Conservation (phyloP, 2,113 vertebrate species). For the Nibea coibor region DNA sequence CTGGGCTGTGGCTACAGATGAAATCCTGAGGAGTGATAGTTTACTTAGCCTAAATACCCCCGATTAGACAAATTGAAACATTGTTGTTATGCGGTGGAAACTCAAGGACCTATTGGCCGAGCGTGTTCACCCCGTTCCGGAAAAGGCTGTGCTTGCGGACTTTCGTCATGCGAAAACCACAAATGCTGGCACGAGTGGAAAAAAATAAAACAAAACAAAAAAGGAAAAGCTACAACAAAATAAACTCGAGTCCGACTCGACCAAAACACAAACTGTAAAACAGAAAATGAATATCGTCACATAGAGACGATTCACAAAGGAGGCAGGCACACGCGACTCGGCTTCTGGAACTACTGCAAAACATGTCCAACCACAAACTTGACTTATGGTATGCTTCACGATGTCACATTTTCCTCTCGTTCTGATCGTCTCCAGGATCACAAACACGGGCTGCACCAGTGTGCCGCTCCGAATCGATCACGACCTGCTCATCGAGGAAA, state of each 20-base stretch:
- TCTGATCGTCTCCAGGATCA: conserved; percentile 56
- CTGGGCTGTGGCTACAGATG: conserved; percentile 87
- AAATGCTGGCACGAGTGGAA: conserved; percentile 71
- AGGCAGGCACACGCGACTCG: conserved; percentile 68
- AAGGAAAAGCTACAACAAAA: conserved; percentile 42
- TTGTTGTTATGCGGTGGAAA: conserved; percentile 91
- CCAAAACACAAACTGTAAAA: conserved; percentile 68
- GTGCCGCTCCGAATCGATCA: conserved; percentile 11
- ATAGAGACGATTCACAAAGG: conserved; percentile 65
- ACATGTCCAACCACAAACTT: conserved; percentile 75
- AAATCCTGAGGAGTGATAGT: conserved; percentile 85
- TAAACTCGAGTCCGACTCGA: conserved; percentile 40
- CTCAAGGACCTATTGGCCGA: conserved; percentile 77
- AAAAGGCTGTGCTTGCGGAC: conserved; percentile 70
- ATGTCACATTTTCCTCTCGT: conserved; percentile 80
- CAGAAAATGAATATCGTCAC: conserved; percentile 65
- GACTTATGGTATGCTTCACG: conserved; percentile 62
- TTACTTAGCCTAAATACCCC: conserved; percentile 92
- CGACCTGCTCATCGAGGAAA: conserved; percentile 12
- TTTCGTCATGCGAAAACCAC: conserved; percentile 79
- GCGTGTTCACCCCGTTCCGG: conserved; percentile 64
- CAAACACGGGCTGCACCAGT: conserved; percentile 17
- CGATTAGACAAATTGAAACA: conserved; percentile 88
- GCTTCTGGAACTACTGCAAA: conserved; percentile 76
- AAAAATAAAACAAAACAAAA: conserved; percentile 32